phyloP scores from a whole-genome alignment of 2,797 vertebrate genomes.

The Podargus strigoides region DNA sequence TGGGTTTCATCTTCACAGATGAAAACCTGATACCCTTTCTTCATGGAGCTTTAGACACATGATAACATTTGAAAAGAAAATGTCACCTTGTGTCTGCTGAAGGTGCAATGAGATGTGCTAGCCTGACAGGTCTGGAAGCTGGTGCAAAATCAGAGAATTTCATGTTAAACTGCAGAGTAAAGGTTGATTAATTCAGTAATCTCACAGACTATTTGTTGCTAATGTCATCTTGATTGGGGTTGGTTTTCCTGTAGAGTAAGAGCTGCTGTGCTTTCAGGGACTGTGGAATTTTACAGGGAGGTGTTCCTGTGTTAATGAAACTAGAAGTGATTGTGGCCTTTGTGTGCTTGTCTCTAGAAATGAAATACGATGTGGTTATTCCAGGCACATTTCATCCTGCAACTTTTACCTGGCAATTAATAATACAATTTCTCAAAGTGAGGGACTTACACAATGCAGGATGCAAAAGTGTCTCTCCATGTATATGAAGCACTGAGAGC shows the following conservation, averaged over 20 bases:
- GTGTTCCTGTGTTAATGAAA: not conserved
- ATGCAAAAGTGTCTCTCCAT: not conserved
- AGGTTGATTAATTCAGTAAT: not conserved
- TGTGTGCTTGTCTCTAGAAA: not conserved
- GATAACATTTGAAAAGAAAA: conserved; percentile 1
- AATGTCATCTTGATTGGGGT: not conserved
- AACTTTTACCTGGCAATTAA: not conserved
- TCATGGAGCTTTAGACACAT: not conserved
- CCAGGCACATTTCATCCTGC: not conserved
- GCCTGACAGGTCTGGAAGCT: not conserved
- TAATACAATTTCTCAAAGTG: not conserved
- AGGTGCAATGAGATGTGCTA: not conserved
- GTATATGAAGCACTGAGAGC: not conserved
- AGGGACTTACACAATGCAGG: not conserved
- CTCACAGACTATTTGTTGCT: not conserved
- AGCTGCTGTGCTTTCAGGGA: not conserved
- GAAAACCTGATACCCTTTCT: not conserved
- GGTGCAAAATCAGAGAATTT: not conserved
- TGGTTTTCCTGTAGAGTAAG: not conserved
- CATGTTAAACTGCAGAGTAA: fast-evolving
- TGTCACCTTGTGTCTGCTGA: not conserved
- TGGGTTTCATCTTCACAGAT: not conserved
- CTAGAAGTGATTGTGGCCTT: not conserved
- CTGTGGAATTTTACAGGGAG: not conserved
- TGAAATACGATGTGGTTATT: not conserved